Conservation (phyloP, 2,797 vertebrate species). For the Pygocentrus nattereri region DNA sequence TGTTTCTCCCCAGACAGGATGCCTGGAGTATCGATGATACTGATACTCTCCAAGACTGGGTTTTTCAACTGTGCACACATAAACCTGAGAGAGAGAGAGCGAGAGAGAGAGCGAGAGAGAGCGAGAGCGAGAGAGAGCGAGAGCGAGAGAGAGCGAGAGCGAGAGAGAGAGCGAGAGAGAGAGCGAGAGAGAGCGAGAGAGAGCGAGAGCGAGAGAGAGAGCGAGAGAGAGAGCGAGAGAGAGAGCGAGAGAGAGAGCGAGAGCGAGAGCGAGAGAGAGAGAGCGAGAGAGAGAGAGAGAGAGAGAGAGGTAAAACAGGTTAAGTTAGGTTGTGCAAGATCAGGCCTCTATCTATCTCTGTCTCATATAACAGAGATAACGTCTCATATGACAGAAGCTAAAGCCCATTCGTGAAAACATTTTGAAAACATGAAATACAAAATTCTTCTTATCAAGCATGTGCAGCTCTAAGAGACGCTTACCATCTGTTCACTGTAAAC, state of each 20-base stretch:
- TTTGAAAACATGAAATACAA: not conserved
- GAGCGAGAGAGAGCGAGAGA: not conserved
- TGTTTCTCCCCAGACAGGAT: conserved; percentile 88
- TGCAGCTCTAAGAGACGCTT: not conserved
- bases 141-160: not conserved
- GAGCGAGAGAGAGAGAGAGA: not conserved
- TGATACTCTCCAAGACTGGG: conserved; percentile 92
- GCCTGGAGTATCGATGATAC: conserved; percentile 94
- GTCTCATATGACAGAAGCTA: not conserved
- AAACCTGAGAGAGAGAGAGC: conserved; percentile 79
- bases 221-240: not conserved
- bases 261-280: not conserved
- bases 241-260: not conserved
- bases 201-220: conserved; percentile 12
- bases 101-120: not conserved
- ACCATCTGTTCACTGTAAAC: conserved; percentile 23
- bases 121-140: not conserved
- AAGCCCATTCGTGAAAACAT: not conserved
- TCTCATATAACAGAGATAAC: not conserved
- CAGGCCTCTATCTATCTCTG: conserved; percentile 19
- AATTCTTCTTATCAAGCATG: too few species aligned
- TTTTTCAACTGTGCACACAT: conserved; percentile 95
- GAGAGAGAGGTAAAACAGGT: conserved; percentile 47
- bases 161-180: not conserved
- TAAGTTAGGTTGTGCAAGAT: conserved; percentile 54